Evolutionary conservation across 1,140 invertebrate genomes (phyloP).

Genomic region (Frieseomelitta varia): DNA sequence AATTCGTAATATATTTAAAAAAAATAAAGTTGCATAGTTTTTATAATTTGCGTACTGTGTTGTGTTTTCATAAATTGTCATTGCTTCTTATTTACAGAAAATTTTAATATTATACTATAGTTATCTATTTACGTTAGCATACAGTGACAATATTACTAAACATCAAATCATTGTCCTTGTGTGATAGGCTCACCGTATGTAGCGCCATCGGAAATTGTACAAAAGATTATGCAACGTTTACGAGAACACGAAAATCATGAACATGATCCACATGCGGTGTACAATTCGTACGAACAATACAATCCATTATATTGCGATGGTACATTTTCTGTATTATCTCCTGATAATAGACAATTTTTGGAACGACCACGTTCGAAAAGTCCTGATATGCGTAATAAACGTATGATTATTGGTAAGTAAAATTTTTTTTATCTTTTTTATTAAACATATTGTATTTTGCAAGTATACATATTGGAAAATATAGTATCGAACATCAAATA

Average conservation of each 20-base stretch:
- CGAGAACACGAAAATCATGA: conserved; percentile 82
- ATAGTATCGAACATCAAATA: background rate
- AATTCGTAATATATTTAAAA: background rate
- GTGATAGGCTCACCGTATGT: conserved; percentile 81
- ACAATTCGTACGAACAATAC: conserved; percentile 62
- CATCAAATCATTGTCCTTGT: conserved; percentile 27
- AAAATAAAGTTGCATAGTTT: background rate
- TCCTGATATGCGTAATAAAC: conserved; percentile 80
- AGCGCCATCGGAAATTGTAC: conserved; percentile 83
- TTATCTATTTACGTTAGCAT: conserved; percentile 10
- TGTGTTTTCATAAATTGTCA: background rate
- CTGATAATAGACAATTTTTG: conserved; percentile 83
- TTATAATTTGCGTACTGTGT: conserved; percentile 2
- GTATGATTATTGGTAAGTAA: conserved; percentile 81
- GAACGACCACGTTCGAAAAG: conserved; percentile 81
- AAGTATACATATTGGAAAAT: background rate
- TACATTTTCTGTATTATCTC: conserved; percentile 80
- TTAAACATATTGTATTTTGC: background rate
- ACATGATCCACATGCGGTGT: conserved; percentile 65
- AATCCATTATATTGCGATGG: conserved; percentile 62
- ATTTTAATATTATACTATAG: background rate
- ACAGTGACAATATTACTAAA: background rate
- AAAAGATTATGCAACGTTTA: conserved; percentile 84
- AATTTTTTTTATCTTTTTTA: background rate
- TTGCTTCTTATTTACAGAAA: background rate